Evolutionary conservation across 2,888 invertebrate genomes (phyloP), one percentile per base, ranked within the genome.

Genomic region (Noctua janthina): DNA sequence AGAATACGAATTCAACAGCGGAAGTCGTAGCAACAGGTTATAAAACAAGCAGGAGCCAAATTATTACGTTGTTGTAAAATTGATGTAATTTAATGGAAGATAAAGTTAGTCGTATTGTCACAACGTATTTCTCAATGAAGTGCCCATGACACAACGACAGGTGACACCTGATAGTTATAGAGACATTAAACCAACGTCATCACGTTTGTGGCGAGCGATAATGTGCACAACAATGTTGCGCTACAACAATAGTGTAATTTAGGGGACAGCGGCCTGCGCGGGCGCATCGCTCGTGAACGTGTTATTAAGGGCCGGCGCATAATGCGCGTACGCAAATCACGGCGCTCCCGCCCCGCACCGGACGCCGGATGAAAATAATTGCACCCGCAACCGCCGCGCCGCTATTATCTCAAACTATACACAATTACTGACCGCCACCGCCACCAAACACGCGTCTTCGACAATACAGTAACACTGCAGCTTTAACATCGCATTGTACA

Each of bases 331-430:
- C 95, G 95, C 95, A 95, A 95, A 95, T 95, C 94, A 93, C 93
- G 91, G 91, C 85, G 78, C 90, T 76, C 87, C 87, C 88, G 88
- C 90, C 86, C 85, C 84, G 82, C 85, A 89, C 87, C 86, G 87
- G 86, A 89, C 92, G 90, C 85, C 91, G 92, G 94, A 94, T 94
- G 92, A 92, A 92, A 95, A 96, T 96, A 96, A 96, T 96, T 95
- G 94, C 94, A 92, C 92, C 93, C 92, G 92, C 91, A 91, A 93
- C 93, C 92, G 90, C 93, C 85, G 85, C 88, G 56, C 85, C 73
- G 93, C 93, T 91, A 96, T 96, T 95, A 94, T 93, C 93, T 91
- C 93, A 90, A 93, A 95, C 95, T 95, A 94, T 94, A 95, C 93
- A 94, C 94, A 95, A 96, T 96, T 95, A 95, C 95, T 91, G 94